Evolutionary conservation across 2,888 invertebrate species (phyloP), one percentile per base, ranked within the genome.

Genomic region (Monochamus alternatus): DNA sequence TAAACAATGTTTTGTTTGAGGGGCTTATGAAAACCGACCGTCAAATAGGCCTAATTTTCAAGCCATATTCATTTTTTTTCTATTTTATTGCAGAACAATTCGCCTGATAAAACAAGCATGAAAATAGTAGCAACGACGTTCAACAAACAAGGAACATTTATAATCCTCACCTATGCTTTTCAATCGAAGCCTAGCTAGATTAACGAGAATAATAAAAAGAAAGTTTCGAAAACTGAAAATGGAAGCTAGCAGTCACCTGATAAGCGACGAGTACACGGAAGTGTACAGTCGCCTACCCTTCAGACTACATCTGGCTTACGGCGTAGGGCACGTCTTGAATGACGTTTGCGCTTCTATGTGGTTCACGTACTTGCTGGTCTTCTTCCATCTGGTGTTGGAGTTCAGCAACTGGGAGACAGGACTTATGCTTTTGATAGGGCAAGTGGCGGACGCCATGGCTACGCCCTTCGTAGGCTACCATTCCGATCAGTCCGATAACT

Each of bases 261-360:
- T 75, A 8, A 75, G 59, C 22, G 76, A 90, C 78, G 90, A 91
- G 80, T 90, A 91, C 76, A 89, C 90, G 1, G 91, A 91, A 84
- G 88, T 91, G 55, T 90, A 90, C 71, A 86, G 88, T 67, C 86
- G 89, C 64, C 82, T 91, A 51, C 88, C 90, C 8, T 79, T 86
- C 14, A 87, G 85, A 73, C 82, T 89, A 73, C 90, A 89, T 82
- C 78, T 94, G 22, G 92, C 93, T 0, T 96, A 94, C 87, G 92
- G 92, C 31, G 92, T 96, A 60, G 98, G 98, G 0, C 98, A 98
- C 89, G 93, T 98, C 52, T 90, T 97, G 80, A 98, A 98, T 89
- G 98, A 98, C 90, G 92, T 98, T 38, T 97, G 96, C 89, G 97
- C 97, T 38, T 95, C 97, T 74, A 95, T 98, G 92, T 98, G 98